Percentiles rank a stretch among this genome's conserved stretches.
phyloP scores from a whole-genome alignment of 1,140 invertebrate genomes.

The Triops cancriformis region DNA sequence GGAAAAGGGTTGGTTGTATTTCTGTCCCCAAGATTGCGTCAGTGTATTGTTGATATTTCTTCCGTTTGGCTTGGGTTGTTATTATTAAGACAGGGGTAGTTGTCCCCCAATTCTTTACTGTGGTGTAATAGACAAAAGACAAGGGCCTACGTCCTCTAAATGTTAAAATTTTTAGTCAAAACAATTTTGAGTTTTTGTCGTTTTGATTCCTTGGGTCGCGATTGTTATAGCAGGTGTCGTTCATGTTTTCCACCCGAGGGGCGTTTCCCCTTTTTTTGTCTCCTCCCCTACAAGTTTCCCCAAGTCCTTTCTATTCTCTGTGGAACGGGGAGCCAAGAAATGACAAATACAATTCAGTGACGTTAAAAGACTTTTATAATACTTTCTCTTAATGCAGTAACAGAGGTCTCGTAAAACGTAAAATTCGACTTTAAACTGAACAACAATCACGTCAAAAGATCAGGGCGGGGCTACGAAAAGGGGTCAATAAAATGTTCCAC shows the following conservation, averaged over 20 bases:
- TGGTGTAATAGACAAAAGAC: too few relatives aligned
- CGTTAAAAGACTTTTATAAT: slow-evolving; percentile 8
- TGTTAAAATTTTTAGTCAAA: background rate
- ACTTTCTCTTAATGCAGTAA: background rate
- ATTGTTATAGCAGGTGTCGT: background rate
- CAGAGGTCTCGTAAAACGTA: background rate
- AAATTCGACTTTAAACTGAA: background rate
- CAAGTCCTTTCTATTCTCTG: background rate
- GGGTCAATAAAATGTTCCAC: background rate
- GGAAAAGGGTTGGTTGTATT: too few relatives aligned
- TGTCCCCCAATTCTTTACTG: too few relatives aligned
- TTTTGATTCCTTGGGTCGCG: background rate
- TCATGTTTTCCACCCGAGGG: background rate
- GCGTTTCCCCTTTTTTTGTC: background rate
- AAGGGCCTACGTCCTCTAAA: too few relatives aligned
- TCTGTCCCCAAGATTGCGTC: too few relatives aligned
- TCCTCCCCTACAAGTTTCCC: too few relatives aligned
- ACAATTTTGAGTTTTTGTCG: background rate
- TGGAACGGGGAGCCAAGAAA: background rate
- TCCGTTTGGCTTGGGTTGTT: too few relatives aligned
- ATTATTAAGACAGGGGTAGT: too few relatives aligned
- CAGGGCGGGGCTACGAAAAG: too few relatives aligned
- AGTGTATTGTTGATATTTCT: too few relatives aligned
- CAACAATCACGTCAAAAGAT: slow-evolving; percentile 2
- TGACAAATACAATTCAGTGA: slow-evolving; percentile 1